Base-by-base conservation (phyloP, 1,140 invertebrate genomes). In the Pachypeltis micranthus region DNA sequence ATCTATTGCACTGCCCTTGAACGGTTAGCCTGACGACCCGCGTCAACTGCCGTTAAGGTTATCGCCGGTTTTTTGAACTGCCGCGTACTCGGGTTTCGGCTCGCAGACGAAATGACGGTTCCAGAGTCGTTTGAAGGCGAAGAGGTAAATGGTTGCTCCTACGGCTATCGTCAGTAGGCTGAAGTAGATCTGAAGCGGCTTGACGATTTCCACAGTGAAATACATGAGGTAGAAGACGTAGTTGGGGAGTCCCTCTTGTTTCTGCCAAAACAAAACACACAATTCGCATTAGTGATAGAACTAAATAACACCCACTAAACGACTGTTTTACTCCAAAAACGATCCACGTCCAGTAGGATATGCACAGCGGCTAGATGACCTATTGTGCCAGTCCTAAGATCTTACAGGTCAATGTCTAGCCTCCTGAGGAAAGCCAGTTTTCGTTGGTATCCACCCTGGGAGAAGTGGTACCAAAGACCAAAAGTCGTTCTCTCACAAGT, bases 201-300 rank as follows among this genome's bases (percentile, higher is more conserved):
- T 59, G 27, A 59, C 31, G 57, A 59, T 29, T 12, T 59, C 31
- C 10, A 76, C 74, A 62, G 71, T 74, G 56, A 79, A 75, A 65
- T 78, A 80, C 44, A 81, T 73, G 0, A 78, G 68, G 31, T 67
- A 62, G 47, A 71, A 68, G 19, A 83, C 77, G 58, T 76, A 74
- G 55, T 70, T 69, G 2, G 81, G 80, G 7, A 86, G 72, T 65
- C 81, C 76, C 47, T 77, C 74, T 77, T 81, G 80, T 67, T 79
- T 76, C 81, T 83, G 74, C 70, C 78, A 76, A 65, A 55, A 21
- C 25, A 64, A 63, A 56, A 1, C 21, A 58, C 21, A 19, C 3
- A 31, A 23, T 12, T 26, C 10, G 7, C 23, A 58, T 24, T 27
- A 27, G 12, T 3, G 2, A 27, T 7, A 58, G 19, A n/a, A 31